Evolutionary conservation across 2,888 invertebrate species (phyloP).

Genomic region (Pardosa pseudoannulata): DNA sequence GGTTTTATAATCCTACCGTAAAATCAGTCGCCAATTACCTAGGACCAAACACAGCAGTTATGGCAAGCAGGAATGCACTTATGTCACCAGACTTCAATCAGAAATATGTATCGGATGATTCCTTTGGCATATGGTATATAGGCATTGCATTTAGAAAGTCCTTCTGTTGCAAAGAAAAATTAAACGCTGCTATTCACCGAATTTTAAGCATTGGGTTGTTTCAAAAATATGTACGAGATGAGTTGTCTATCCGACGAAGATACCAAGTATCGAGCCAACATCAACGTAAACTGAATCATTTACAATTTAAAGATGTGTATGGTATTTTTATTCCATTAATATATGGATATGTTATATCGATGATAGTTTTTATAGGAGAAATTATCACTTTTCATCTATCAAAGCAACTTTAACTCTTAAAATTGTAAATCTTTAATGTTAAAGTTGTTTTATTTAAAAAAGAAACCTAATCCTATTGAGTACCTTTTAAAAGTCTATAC

Average conservation of each 20-base stretch:
- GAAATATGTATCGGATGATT: constrained; percentile 19
- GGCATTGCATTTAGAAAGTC: constrained; percentile 16
- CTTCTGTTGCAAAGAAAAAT: constrained; percentile 28
- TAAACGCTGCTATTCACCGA: background rate
- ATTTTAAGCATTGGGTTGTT: constrained; percentile 16
- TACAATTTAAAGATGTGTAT: background rate
- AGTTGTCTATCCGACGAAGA: background rate
- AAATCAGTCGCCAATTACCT: background rate
- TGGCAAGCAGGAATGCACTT: background rate
- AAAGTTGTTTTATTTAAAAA: too few relatives aligned
- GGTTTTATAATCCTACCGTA: background rate
- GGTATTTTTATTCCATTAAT: background rate
- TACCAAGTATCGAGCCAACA: background rate
- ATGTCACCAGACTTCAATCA: background rate
- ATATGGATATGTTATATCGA: background rate
- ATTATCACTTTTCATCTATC: background rate
- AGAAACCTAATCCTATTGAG: too few relatives aligned
- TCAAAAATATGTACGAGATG: constrained; percentile 13
- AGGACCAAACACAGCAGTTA: background rate
- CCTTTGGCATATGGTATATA: constrained; percentile 16
- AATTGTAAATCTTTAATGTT: too few relatives aligned
- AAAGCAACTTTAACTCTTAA: too few relatives aligned
- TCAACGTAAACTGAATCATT: background rate
- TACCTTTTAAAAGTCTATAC: too few relatives aligned
- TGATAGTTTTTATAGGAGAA: background rate